Base-by-base conservation (phyloP, 2,888 invertebrate genomes). In the Drosophila yooni region DNA sequence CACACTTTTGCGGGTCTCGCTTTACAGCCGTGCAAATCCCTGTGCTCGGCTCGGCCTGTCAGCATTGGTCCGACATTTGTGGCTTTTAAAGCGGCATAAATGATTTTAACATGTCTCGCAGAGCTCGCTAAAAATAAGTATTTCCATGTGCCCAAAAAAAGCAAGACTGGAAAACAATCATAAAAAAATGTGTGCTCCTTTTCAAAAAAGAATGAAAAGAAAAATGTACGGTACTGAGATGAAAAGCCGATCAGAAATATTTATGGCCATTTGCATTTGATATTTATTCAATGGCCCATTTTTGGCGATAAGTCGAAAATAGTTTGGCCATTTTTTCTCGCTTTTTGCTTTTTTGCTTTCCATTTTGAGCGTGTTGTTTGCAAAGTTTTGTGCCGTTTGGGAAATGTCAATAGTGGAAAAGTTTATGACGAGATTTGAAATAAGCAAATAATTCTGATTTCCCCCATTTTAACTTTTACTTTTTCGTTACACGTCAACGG, bases 81-180 rank as follows among this genome's bases (percentile, higher is more conserved):
- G 85, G 89, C 86, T 83, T 86, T 85, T 86, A 86, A 85, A 85
- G 84, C 84, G 84, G 79, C 85, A 87, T 85, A 85, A 85, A 85
- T 88, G 89, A 83, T 79, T 82, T 76, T 81, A 74, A 67, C 69
- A 72, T 73, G 74, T 67, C 66, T 76, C 70, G 31, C 43, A 60
- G 51, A 34, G 38, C 48, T 46, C 59, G 65, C 76, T 62, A 54
- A 53, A 64, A 77, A 75, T 72, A 74, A 74, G 75, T 76, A 81
- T 76, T 70, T 83, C 85, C 82, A 82, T 88, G 73, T 77, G 88
- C 64, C 75, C 77, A 73, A 64, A 29, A 51, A 51, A 29, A 51
- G 4, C 46, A 64, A 43, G 33, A 51, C 50, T 21, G 31, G 25
- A 18, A 71, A 64, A 77, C 51, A 76, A 76, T 50, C 53, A 66